Evolutionary conservation across 2,113 vertebrate species (phyloP), one percentile per base, ranked within the genome.

Genomic region (Datnioides undecimradiatus): DNA sequence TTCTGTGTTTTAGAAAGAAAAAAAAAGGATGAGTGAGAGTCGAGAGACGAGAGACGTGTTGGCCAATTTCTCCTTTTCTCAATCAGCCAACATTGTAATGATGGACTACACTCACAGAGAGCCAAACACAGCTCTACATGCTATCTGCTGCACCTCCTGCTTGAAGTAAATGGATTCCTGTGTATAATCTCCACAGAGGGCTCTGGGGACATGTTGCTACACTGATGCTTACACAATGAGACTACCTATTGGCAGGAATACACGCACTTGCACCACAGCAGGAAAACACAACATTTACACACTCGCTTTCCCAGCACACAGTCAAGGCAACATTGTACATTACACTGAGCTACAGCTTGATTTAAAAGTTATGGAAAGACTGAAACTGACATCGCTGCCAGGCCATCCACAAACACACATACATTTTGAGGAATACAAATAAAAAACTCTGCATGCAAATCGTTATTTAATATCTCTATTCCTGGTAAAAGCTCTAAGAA

Each of bases 201-300:
- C 75, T 54, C 69, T n/a, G 19, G 89, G 80, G 91, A 89, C 72
- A 55, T 82, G 88, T 78, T 67, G 71, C 84, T 80, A 90, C 84
- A 87, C 75, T 80, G 76, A 90, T 82, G 76, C 85, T 79, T 87
- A 85, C 81, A 90, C 78, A 91, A 89, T 89, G 65, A 79, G 69
- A 86, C 76, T 74, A 83, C 84, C 80, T 83, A 82, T 78, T 86
- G 82, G 80, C 89, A 80, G 76, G 46, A 64, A 82, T 38, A 75
- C 52, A 79, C 69, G 60, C 68, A 76, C 73, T 66, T 59, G 16
- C 43, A 74, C 79, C 73, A 57, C 67, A 52, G 48, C 34, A 65
- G n/a, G 60, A 36, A 60, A 76, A 76, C 51, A 48, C 49, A 70
- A 70, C 46, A 68, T 70, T 27, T 64, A 83, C 65, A 59, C 59